phyloP scores from a whole-genome alignment of 2,888 invertebrate genomes.

The Eupithecia insigniata region DNA sequence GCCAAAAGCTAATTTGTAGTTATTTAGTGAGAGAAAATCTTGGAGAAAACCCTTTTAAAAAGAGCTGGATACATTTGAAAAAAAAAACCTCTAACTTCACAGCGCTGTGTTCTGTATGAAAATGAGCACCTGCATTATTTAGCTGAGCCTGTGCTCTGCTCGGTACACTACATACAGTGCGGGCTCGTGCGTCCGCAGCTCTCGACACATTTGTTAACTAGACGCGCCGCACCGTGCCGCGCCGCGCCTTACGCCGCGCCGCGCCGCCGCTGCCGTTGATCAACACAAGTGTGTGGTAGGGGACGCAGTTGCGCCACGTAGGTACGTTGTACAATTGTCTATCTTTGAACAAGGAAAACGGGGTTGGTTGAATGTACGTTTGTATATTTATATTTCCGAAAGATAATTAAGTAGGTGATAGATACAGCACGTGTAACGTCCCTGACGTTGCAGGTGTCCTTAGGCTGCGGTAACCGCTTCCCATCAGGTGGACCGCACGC shows the following conservation, averaged over 20 bases:
- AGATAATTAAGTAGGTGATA: background rate
- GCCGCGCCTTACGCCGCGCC: no score
- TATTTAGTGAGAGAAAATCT: background rate
- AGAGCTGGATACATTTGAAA: background rate
- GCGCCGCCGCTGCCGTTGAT: background rate
- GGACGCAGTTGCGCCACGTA: slow-evolving; percentile 6
- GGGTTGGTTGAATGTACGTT: background rate
- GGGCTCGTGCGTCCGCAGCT: background rate
- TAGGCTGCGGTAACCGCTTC: no score
- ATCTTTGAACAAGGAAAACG: slow-evolving; percentile 6
- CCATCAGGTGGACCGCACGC: no score
- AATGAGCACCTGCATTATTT: slow-evolving; percentile 23
- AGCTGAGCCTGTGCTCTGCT: background rate
- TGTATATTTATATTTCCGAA: background rate
- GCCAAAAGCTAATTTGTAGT: background rate
- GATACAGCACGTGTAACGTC: no score
- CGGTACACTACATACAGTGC: background rate
- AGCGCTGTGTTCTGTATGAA: slow-evolving; percentile 8
- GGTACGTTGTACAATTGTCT: slow-evolving; percentile 4
- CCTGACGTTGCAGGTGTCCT: no score
- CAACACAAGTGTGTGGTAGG: background rate
- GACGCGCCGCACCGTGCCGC: background rate
- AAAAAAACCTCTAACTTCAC: background rate
- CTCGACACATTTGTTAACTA: background rate
- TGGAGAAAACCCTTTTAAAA: background rate